These are phyloP conservation scores for Poeciliopsis retropinna DNA, from an alignment of 2,113 vertebrate species.

Conservation along the genomic window DNA sequence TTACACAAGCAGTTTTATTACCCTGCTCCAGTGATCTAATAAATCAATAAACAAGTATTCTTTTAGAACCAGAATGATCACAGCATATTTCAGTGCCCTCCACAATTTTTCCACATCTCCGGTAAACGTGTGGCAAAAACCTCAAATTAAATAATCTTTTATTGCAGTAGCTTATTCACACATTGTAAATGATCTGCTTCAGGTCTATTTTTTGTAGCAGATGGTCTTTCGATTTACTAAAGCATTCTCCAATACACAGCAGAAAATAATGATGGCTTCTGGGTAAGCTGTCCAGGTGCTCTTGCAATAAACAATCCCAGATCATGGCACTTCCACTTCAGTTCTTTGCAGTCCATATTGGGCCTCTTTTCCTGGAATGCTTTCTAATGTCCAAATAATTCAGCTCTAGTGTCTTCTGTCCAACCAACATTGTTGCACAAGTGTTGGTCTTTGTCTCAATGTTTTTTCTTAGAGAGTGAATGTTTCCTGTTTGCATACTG, in stretches of 20 bases:
- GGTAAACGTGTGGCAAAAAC: neutral
- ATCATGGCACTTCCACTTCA: neutral
- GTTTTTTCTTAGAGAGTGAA: neutral
- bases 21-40: conserved; percentile 20
- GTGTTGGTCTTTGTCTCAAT: neutral
- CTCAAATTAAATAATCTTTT: neutral
- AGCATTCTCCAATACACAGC: too few species aligned
- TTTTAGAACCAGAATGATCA: neutral
- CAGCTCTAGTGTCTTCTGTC: neutral
- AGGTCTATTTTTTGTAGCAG: too few species aligned
- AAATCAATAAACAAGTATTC: conserved; percentile 9
- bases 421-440: neutral
- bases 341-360: neutral
- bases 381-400: neutral
- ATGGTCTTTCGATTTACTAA: too few species aligned
- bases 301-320: too few species aligned
- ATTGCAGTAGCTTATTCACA: neutral
- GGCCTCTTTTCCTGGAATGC: too few species aligned
- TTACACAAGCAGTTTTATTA: conserved; percentile 53
- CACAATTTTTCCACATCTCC: neutral
- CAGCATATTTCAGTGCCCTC: neutral
- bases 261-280: too few species aligned
- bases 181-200: too few species aligned
- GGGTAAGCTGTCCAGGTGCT: too few species aligned
- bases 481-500: neutral